These are phyloP conservation scores for Lophochroa leadbeateri DNA, from an alignment of 2,113 vertebrate species.

Conservation along the genomic window DNA sequence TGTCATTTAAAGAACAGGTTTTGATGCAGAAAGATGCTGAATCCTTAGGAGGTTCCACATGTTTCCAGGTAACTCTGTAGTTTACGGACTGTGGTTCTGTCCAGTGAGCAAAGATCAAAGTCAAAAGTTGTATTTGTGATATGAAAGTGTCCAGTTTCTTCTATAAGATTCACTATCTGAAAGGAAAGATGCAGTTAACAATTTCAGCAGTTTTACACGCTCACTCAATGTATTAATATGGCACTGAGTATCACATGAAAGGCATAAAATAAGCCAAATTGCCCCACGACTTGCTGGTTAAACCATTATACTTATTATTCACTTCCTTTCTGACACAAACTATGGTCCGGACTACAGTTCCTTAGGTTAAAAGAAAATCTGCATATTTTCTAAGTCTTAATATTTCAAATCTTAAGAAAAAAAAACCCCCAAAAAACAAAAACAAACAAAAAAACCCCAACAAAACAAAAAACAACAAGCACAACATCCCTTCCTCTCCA, in stretches of 20 bases:
- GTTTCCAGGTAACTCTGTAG: conserved; percentile 97
- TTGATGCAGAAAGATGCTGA: conserved; percentile 75
- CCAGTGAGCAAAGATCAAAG: conserved; percentile 98
- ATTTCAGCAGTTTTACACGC: neutral
- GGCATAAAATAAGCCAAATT: neutral
- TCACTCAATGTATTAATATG: neutral
- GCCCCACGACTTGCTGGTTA: neutral
- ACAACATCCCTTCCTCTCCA: neutral
- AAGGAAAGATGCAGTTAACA: conserved; percentile 32
- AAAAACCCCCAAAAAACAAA: too few species aligned
- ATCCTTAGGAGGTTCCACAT: conserved; percentile 88
- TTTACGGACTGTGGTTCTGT: conserved; percentile 96
- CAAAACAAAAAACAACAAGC: neutral
- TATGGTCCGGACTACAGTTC: neutral
- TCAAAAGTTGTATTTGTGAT: conserved; percentile 99
- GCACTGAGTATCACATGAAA: neutral
- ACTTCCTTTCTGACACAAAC: neutral
- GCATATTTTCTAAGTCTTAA: neutral
- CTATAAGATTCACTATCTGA: conserved; percentile 98
- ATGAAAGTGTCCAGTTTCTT: conserved; percentile 99
- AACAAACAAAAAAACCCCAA: too few species aligned
- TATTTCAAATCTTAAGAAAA: neutral
- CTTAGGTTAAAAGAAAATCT: neutral
- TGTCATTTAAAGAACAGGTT: conserved; percentile 72
- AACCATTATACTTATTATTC: neutral